Percentiles rank a stretch among this genome's conserved stretches.
phyloP scores from a whole-genome alignment of 2,113 vertebrate species.

The Apteryx mantelli region DNA sequence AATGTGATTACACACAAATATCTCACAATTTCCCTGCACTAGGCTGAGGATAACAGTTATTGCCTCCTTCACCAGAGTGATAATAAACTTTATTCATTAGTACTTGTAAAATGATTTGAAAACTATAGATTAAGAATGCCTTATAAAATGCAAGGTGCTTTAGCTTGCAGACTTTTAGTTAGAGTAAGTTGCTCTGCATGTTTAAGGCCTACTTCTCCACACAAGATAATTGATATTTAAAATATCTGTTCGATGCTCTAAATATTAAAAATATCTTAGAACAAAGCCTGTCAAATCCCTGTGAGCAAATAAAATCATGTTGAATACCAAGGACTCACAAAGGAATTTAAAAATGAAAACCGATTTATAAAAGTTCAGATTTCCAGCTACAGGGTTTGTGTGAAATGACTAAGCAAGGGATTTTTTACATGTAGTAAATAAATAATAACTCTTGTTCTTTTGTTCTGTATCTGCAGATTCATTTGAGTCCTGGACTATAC shows the following conservation, averaged over 20 bases:
- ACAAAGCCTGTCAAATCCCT: slow-evolving; percentile 51
- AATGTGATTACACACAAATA: slow-evolving; percentile 52
- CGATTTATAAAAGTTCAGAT: slow-evolving; percentile 55
- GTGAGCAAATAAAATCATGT: not conserved
- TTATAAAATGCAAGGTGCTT: not conserved
- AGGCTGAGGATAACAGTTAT: slow-evolving; percentile 29
- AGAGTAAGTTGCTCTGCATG: slow-evolving; percentile 42
- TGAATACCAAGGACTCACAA: slow-evolving; percentile 24
- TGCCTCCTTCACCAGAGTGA: not conserved
- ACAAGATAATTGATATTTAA: slow-evolving; percentile 61
- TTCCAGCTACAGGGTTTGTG: not conserved
- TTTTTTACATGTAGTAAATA: slow-evolving; percentile 42
- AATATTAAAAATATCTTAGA: slow-evolving; percentile 56
- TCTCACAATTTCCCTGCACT: slow-evolving; percentile 15
- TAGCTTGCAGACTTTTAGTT: slow-evolving; percentile 50
- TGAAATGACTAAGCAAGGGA: not conserved
- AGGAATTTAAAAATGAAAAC: slow-evolving; percentile 55
- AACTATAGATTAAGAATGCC: slow-evolving; percentile 35
- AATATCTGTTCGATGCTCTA: slow-evolving; percentile 29
- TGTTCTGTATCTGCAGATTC: not conserved
- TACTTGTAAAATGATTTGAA: slow-evolving; percentile 60
- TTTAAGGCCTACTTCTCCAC: slow-evolving; percentile 61
- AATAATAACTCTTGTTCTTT: not conserved
- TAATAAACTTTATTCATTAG: slow-evolving; percentile 68
- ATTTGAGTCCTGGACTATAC: not conserved